Evolutionary conservation across 2,888 invertebrate species (phyloP), one percentile per base, ranked within the genome.

Genomic region (Xestia ashworthii): DNA sequence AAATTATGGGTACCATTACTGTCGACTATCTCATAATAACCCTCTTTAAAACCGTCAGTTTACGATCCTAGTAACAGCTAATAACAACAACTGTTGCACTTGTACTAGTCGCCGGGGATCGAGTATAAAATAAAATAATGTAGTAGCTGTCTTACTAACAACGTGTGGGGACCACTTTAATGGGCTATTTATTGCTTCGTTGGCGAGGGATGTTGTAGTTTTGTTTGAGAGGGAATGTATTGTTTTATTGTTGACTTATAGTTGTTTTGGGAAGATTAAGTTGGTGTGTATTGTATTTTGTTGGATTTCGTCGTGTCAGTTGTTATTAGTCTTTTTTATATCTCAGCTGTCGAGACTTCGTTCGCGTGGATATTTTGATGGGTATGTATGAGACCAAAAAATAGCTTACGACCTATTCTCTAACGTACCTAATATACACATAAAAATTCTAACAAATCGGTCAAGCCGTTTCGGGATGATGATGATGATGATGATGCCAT

Each of bases 81-180:
- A 76, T 76, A 76, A 58, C 1, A 32, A 14, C 82, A 81, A 77
- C 82, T 82, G 82, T 81, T 82, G 82, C 82, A 64, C 38, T 58
- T 22, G 25, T 25, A 55, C 41, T 12, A 16, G 19, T 50, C 82
- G 38, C 81, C 12, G 0, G 82, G 78, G 66, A 78, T 50, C 38
- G 66, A 71, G 55, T 58, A 70, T 62, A 82, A 73, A 74, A 70
- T 67, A 77, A 77, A 71, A 74, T 82, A 82, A 72, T 72, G 55
- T 71, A 46, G 9, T 66, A 48, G 71, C 58, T 60, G 44, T 58
- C 65, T 66, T 25, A 38, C 67, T 82, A 82, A 82, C 83, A 38
- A 69, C 58, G 55, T 66, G 78, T 55, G 69, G 71, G 38, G 66
- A 72, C 66, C 73, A 50, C 32, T 48, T 66, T 82, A 79, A 79